A percentile compares a stretch with the other conserved stretches of the same genome.
These are phyloP conservation scores for Daboia siamensis DNA, from an alignment of 2,113 vertebrate species.

Conservation along the genomic window DNA sequence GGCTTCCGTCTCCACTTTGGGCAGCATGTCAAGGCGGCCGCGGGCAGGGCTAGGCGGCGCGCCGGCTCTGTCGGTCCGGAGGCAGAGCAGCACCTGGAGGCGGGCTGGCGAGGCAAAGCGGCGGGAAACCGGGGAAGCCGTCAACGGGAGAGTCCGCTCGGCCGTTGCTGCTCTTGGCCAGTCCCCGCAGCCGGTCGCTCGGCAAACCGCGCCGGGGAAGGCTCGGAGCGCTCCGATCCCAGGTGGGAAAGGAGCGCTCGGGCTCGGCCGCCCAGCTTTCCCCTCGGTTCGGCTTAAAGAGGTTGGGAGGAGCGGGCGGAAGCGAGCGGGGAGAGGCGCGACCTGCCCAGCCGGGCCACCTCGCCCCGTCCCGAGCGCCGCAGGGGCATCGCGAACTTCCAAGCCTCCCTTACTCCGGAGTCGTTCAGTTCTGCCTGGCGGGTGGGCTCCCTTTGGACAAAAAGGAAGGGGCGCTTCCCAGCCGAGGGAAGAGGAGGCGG, in stretches of 20 bases:
- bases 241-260: conserved; percentile 29
- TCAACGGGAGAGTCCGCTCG: too few relatives aligned
- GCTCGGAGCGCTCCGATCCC: conserved; percentile 36
- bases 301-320: not conserved
- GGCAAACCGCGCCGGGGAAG: not conserved
- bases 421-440: not conserved
- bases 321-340: not conserved
- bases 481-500: conserved; percentile 7
- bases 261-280: conserved; percentile 29
- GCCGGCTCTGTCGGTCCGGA: conserved; percentile 70
- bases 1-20: conserved; percentile 95
- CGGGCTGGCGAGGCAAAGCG: not conserved
- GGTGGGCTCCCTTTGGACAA: not conserved
- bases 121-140: not conserved
- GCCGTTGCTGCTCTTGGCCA: conserved; percentile 38
- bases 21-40: conserved; percentile 91
- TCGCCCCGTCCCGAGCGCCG: not conserved
- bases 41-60: conserved; percentile 61
- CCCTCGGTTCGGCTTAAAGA: conserved; percentile 33
- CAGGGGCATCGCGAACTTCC: not conserved
- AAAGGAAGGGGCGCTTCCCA: conserved; percentile 49
- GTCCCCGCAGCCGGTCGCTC: not conserved
- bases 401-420: not conserved
- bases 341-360: not conserved
- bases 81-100: conserved; percentile 78